Base-by-base conservation (phyloP, 2,888 invertebrate genomes). In the Hirtodrosophila cameraria region DNA sequence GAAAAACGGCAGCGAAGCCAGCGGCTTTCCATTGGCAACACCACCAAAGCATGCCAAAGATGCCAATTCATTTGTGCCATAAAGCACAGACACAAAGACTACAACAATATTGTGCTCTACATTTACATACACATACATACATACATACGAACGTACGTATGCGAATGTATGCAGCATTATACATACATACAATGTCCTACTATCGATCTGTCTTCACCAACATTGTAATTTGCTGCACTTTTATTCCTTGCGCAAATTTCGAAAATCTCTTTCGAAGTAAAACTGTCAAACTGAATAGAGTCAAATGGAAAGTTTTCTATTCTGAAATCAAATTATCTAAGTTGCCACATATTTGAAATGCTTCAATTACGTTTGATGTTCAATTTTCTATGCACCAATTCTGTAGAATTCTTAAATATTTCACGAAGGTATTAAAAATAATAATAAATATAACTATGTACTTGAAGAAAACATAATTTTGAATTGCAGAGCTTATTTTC, bases 41-140 rank as follows among this genome's bases (percentile, higher is more conserved):
- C 46, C 50, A 38, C 12, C 27, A 63, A 72, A 68, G 62, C 58
- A 69, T 67, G 67, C 77, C 52, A 80, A 82, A 81, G 85, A 82
- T 84, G 72, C 73, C 76, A 73, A 75, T 84, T 84, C 82, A 81
- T 77, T 84, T 86, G 73, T 59, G 66, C 59, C 80, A 82, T 75
- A 85, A 75, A 82, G 58, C 60, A 60, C 63, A 54, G 38, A 11
- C 13, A 9, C 46, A 59, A 43, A 36, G 68, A 57, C 38, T 35
- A 54, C 55, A 72, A 53, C 36, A 36, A 18, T n/a, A 41, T 33
- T 38, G 18, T 11, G 25, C 11, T 15, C 20, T 39, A 23, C 12
- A 65, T 31, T 31, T n/a, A 38, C n/a, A 11, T 30, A 50, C 13
- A 18, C n/a, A 48, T 16, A 20, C 13, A 36, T n/a, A 45, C 30